These are phyloP conservation scores for Diaphora mendica DNA, from an alignment of 2,888 invertebrate species.

Conservation along the genomic window DNA sequence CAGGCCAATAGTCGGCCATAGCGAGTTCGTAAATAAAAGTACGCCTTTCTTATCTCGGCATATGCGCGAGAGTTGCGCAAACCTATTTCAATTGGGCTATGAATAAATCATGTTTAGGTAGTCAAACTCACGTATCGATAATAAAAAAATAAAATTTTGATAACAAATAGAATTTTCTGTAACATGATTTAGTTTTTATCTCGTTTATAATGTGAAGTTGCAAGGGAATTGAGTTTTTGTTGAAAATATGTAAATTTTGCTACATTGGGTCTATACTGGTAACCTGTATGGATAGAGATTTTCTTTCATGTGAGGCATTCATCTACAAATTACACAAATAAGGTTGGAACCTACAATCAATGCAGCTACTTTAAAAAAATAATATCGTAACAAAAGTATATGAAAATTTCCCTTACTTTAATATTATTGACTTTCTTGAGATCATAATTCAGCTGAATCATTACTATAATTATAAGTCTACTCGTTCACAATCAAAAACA, in stretches of 20 bases:
- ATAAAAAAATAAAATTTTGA: too few species aligned
- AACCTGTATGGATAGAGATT: not conserved
- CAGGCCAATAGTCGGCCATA: slow-evolving; percentile 82
- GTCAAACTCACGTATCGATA: slow-evolving; percentile 28
- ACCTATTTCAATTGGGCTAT: slow-evolving; percentile 61
- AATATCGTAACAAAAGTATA: not conserved
- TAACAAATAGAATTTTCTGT: slow-evolving; percentile 14
- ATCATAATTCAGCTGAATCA: not conserved
- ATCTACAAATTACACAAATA: too few species aligned
- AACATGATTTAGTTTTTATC: slow-evolving; percentile 4
- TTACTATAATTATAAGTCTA: not conserved
- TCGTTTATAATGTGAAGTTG: not conserved
- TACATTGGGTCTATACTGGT: not conserved
- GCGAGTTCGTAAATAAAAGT: slow-evolving; percentile 76
- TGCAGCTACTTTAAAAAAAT: not conserved
- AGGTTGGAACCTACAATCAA: not conserved
- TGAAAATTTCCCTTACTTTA: not conserved
- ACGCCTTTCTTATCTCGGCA: slow-evolving; percentile 82
- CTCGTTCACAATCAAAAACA: not conserved
- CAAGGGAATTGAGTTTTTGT: not conserved
- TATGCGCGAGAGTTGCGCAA: slow-evolving; percentile 78
- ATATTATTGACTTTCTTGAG: not conserved
- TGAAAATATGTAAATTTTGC: not conserved
- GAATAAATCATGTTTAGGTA: slow-evolving; percentile 50
- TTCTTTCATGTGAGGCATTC: too few species aligned